Evolutionary conservation across 2,113 vertebrate species (phyloP), one percentile per base, ranked within the genome.

Genomic region (Daubentonia madagascariensis): DNA sequence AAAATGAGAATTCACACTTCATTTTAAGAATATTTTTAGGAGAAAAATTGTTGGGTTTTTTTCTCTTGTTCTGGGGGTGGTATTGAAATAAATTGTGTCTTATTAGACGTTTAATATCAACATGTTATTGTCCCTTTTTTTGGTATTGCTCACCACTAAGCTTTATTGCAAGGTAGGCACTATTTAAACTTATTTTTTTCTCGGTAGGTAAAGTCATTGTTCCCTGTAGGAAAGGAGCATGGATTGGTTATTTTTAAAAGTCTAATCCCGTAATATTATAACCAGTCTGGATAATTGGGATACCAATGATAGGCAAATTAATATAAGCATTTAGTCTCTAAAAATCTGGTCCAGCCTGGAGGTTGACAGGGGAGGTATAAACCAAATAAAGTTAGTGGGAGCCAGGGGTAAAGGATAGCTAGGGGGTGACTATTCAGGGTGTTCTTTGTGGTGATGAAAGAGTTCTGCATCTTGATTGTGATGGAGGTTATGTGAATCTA

Each of bases 21-120:
- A 54, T 25, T 88, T 90, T 91, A 96, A 91, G n/a, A 91, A 70
- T 61, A 94, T 50, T 86, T n/a, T 83, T 80, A 75, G 16, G 4
- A 68, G 16, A 85, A 90, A 85, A 70, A 28, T 45, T 65, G 14
- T 61, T 35, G 12, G 30, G 72, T 85, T 81, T 35, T 83, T 23
- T 72, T 54, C 20, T 96, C 72, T 89, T 59, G 70, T 72, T 83
- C 85, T 96, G 23, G 57, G 8, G 1, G 17, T 50, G 20, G 43
- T 87, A 11, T 3, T 94, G 40, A 79, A 89, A 89, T 81, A 94
- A 79, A 4, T 48, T 67, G 8, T 73, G 45, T 80, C 89, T 57
- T 37, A 65, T 35, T 17, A 95, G 80, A 86, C 10, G 67, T 59
- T 89, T 76, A 68, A 59, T 80, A 92, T 18, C 35, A 85, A 89